Base-by-base conservation (phyloP, 2,888 invertebrate species). In the Drosophila incognita region DNA sequence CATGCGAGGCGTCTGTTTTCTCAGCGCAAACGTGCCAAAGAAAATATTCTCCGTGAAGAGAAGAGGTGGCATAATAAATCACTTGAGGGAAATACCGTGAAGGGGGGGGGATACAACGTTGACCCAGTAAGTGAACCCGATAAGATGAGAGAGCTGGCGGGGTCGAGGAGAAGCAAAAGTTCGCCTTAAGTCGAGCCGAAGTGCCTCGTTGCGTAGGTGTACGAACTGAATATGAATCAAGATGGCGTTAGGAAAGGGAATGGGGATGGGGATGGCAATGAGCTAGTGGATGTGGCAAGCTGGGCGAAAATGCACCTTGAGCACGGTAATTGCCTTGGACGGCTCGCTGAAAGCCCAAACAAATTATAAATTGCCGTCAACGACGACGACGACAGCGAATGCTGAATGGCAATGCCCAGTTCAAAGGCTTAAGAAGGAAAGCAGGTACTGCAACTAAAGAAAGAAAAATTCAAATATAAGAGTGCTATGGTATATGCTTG, bases 291-390 rank as follows among this genome's bases (percentile, higher is more conserved):
- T 13, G 48, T 18, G 52, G 46, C 35, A 31, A 13, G 35, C 24
- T 36, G 57, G 49, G 52, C 62, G 74, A 73, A 76, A 76, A 52
- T 79, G 76, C 79, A 79, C 69, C 79, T 76, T 79, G 53, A 79
- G 81, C 69, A 68, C 67, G 81, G 81, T 86, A 86, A 84, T 86
- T 84, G 84, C 83, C 74, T 76, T 74, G 83, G 81, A 84, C 78
- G 82, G 83, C 83, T 79, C 78, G 86, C 74, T 83, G 83, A 84
- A 86, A 86, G 84, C 81, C 84, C 81, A 76, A 84, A 79, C 84
- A 84, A 83, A 83, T 83, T 83, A 83, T 84, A 84, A 84, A 82
- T 82, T 78, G 81, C 82, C 74, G 63, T 68, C 81, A 65, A 78
- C 65, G 75, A 36, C 53, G 71, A 42, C 62, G 29, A 62, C 53